A percentile compares a stretch with the other conserved stretches of the same genome.
Evolutionary conservation across 2,797 vertebrate species (phyloP).

Genomic region (Chelon labrosus): DNA sequence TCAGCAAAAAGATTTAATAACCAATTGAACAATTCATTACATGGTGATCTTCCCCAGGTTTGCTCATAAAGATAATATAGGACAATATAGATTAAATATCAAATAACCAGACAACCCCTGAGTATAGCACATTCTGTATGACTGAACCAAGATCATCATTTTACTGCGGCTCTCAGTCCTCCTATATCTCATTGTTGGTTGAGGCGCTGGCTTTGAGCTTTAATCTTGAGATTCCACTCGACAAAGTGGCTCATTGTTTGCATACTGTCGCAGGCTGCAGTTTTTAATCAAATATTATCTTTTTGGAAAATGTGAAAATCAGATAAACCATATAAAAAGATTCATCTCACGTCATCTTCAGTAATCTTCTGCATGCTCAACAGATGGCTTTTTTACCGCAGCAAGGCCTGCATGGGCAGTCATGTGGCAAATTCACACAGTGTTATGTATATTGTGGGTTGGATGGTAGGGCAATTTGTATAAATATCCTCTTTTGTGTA

Average conservation of each 20-base stretch:
- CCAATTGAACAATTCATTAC: too few species aligned
- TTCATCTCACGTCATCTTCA: neutral
- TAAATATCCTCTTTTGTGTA: slow-evolving; percentile 32
- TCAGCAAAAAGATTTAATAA: neutral
- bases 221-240: neutral
- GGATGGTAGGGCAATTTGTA: neutral
- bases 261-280: neutral
- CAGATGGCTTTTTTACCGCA: slow-evolving; percentile 51
- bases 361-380: slow-evolving; percentile 9
- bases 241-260: neutral
- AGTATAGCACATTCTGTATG: neutral
- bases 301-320: neutral
- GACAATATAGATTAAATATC: neutral
- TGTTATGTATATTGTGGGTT: slow-evolving; percentile 31
- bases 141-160: neutral
- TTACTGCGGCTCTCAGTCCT: neutral
- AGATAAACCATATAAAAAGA: slow-evolving; percentile 5
- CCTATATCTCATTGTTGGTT: neutral
- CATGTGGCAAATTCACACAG: slow-evolving; percentile 42
- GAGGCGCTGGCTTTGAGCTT: neutral
- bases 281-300: neutral
- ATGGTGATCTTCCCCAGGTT: neutral
- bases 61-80: neutral
- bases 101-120: neutral
- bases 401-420: slow-evolving; percentile 54